Conservation (phyloP, 37 sponge, comb jelly and placozoan genomes). For the Chondrilla cf. caribensis region DNA sequence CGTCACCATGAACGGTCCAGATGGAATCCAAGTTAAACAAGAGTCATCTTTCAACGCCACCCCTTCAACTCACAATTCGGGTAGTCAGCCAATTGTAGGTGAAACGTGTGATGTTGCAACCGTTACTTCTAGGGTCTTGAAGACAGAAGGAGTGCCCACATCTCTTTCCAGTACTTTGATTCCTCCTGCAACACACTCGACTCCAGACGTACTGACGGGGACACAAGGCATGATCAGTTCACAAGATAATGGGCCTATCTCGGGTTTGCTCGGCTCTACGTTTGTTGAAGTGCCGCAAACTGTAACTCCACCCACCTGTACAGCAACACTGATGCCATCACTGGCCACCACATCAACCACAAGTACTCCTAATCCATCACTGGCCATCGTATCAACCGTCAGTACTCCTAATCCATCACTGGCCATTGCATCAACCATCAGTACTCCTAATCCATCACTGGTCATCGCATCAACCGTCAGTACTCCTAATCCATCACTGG, state of each 20-base stretch:
- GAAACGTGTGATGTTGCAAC: too few species aligned
- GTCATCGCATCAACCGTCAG: neutral
- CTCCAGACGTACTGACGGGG: neutral
- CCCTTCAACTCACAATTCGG: too few species aligned
- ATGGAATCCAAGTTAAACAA: neutral
- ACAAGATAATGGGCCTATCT: neutral
- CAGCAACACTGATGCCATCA: neutral
- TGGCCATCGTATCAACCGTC: neutral
- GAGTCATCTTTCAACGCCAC: neutral
- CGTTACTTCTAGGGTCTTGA: neutral
- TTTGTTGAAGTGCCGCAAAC: neutral
- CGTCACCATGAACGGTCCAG: neutral
- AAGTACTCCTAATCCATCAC: too few species aligned
- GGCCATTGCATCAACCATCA: neutral
- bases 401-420: too few species aligned
- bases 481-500: too few species aligned
- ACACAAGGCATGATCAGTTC: too few species aligned
- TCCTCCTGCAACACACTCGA: neutral
- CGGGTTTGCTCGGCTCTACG: neutral
- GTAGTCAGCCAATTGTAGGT: too few species aligned
- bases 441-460: too few species aligned
- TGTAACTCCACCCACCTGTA: neutral
- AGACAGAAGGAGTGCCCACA: conserved; percentile 22
- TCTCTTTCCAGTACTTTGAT: neutral
- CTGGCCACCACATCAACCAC: neutral